phyloP scores from a whole-genome alignment of 2,797 vertebrate species.

The Apogon hyalosoma region DNA sequence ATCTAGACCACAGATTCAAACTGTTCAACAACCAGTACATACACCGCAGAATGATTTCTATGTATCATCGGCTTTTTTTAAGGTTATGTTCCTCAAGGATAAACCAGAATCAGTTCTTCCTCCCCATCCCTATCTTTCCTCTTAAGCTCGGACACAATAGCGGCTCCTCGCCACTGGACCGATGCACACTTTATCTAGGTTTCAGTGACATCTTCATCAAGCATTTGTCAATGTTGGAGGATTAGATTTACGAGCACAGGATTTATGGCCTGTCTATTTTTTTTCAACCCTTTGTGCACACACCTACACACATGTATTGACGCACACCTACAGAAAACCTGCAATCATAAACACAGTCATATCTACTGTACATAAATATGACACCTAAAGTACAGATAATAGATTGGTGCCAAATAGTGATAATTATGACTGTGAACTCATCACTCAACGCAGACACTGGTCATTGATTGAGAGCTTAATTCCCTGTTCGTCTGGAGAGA shows the following conservation, averaged over 20 bases:
- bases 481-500: slow-evolving; percentile 66
- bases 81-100: slow-evolving; percentile 56
- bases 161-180: slow-evolving; percentile 67
- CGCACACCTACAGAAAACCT: slow-evolving; percentile 23
- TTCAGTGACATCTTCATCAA: slow-evolving; percentile 86
- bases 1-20: slow-evolving; percentile 42
- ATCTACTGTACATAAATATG: slow-evolving; percentile 37
- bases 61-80: slow-evolving; percentile 34
- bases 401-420: slow-evolving; percentile 58
- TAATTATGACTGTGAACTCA: slow-evolving; percentile 63
- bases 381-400: slow-evolving; percentile 38
- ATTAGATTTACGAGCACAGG: slow-evolving; percentile 82
- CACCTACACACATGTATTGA: slow-evolving; percentile 17
- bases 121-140: slow-evolving; percentile 50
- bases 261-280: slow-evolving; percentile 74
- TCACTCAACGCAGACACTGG: slow-evolving; percentile 53
- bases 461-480: slow-evolving; percentile 78
- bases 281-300: slow-evolving; percentile 29
- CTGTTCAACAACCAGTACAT: slow-evolving; percentile 23
- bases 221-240: slow-evolving; percentile 83
- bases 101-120: slow-evolving; percentile 59
- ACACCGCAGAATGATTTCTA: slow-evolving; percentile 15
- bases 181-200: slow-evolving; percentile 81
- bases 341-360: slow-evolving; percentile 18
- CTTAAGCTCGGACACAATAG: slow-evolving; percentile 63